Conservation (phyloP, 1,140 invertebrate genomes). For the Vanessa tameamea region DNA sequence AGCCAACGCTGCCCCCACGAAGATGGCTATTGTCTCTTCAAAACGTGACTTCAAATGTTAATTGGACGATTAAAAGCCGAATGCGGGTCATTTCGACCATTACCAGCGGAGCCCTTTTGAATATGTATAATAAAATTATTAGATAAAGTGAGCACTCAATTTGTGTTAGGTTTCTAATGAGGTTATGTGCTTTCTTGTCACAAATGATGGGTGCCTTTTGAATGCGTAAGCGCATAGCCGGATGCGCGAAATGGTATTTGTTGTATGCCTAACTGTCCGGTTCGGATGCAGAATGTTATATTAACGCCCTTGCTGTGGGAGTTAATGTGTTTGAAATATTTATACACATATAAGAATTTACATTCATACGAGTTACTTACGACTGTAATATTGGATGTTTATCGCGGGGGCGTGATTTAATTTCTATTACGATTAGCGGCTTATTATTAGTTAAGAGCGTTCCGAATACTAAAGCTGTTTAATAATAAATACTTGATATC, state of each 20-base stretch:
- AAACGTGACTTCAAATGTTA: constrained; percentile 80
- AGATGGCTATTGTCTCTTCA: constrained; percentile 78
- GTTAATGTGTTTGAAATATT: constrained; percentile 9
- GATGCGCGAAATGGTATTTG: constrained; percentile 77
- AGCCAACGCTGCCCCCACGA: constrained; percentile 58
- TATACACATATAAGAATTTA: constrained; percentile 13
- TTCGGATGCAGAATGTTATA: constrained; percentile 64
- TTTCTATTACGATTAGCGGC: constrained; percentile 24
- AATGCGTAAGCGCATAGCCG: constrained; percentile 74
- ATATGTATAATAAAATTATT: constrained; percentile 81
- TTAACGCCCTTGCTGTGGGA: constrained; percentile 55
- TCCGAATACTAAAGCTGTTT: neutral
- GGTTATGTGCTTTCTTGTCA: constrained; percentile 80
- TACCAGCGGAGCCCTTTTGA: constrained; percentile 77
- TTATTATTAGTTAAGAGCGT: constrained; percentile 1
- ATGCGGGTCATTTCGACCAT: constrained; percentile 79
- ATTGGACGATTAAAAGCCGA: constrained; percentile 79
- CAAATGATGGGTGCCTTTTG: constrained; percentile 65
- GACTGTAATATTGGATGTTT: constrained; percentile 16
- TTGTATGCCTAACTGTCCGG: constrained; percentile 64
- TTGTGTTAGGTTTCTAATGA: constrained; percentile 79
- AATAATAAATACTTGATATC: neutral
- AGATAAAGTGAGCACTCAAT: constrained; percentile 75
- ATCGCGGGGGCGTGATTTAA: constrained; percentile 22
- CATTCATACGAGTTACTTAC: constrained; percentile 8